These are phyloP conservation scores for Barypeithes pellucidus DNA, from an alignment of 2,888 invertebrate genomes.

Conservation along the genomic window DNA sequence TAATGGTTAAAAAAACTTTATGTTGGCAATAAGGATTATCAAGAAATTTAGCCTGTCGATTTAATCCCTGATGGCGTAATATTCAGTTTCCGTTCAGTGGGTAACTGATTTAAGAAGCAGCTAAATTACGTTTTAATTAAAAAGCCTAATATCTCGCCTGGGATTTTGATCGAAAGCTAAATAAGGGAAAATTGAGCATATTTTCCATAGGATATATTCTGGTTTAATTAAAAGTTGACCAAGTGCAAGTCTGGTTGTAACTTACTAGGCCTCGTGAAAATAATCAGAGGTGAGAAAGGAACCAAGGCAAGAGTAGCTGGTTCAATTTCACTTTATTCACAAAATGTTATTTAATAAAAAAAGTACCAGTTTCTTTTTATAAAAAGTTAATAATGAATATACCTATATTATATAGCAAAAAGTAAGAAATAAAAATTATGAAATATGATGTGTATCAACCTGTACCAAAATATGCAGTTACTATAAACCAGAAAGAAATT, in stretches of 20 bases:
- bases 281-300: too few relatives aligned
- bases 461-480: too few relatives aligned
- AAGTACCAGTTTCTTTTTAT: too few relatives aligned
- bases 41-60: slow-evolving; percentile 43
- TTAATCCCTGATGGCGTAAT: slow-evolving; percentile 30
- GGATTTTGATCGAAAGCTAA: slow-evolving; percentile 37
- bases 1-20: slow-evolving; percentile 4
- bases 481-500: too few relatives aligned
- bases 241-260: background rate
- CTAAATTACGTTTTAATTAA: slow-evolving; percentile 52
- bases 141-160: slow-evolving; percentile 46
- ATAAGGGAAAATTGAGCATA: slow-evolving; percentile 31
- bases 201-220: slow-evolving; percentile 19
- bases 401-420: too few relatives aligned
- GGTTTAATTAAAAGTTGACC: background rate
- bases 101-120: slow-evolving; percentile 44
- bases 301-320: too few relatives aligned
- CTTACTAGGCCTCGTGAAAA: background rate
- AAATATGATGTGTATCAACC: too few relatives aligned
- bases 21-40: slow-evolving; percentile 31
- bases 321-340: too few relatives aligned
- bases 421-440: too few relatives aligned
- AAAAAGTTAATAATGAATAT: too few relatives aligned
- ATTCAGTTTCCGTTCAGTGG: slow-evolving; percentile 44
- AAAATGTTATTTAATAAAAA: too few relatives aligned